Evolutionary conservation across 2,888 invertebrate genomes (phyloP).

Genomic region (Nomada lathburiana): DNA sequence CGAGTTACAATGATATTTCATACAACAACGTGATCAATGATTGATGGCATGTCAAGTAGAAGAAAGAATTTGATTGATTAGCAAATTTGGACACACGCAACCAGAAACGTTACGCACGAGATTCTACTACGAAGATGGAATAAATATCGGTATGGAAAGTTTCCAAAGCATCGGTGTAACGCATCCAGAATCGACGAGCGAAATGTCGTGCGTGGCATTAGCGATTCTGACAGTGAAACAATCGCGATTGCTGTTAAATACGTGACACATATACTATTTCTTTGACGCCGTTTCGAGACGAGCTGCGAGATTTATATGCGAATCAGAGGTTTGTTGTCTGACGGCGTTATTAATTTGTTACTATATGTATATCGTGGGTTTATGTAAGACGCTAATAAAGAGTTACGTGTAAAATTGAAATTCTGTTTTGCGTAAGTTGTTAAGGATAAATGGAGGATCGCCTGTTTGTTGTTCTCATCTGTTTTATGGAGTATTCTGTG

Average conservation of each 20-base stretch:
- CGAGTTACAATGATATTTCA: too few species aligned
- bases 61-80: neutral
- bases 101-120: neutral
- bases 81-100: conserved; percentile 1
- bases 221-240: conserved; percentile 23
- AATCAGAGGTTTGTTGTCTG: neutral
- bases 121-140: conserved; percentile 21
- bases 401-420: neutral
- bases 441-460: neutral
- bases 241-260: conserved; percentile 30
- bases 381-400: neutral
- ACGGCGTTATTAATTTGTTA: neutral
- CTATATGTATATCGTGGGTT: neutral
- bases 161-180: conserved; percentile 18
- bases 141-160: conserved; percentile 38
- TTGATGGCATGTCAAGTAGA: too few species aligned
- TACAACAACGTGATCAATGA: too few species aligned
- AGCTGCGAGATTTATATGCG: conserved; percentile 5
- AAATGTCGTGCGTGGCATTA: conserved; percentile 17
- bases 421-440: neutral
- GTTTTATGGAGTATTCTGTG: neutral
- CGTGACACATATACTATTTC: conserved; percentile 9
- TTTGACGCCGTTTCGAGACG: neutral
- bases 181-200: neutral
- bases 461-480: conserved; percentile 1